A percentile compares a stretch with the other conserved stretches of the same genome.
Conservation (phyloP, 2,113 vertebrate species). For the Empidonax traillii region DNA sequence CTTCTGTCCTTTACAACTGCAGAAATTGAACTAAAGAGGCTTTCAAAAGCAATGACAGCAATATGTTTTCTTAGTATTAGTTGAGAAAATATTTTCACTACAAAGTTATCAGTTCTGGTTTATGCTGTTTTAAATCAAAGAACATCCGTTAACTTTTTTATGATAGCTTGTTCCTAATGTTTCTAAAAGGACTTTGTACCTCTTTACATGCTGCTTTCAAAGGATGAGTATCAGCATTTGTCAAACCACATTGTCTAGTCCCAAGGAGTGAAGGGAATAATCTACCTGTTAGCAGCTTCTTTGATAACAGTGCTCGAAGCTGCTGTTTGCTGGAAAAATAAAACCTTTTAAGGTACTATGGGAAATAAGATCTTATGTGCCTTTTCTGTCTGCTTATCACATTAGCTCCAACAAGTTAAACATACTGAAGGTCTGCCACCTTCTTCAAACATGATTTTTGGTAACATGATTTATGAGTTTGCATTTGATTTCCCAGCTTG, state of each 20-base stretch:
- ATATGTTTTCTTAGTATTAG: background rate
- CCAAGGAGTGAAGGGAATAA: background rate
- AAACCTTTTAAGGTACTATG: background rate
- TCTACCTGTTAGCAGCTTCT: background rate
- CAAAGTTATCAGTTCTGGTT: background rate
- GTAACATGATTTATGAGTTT: background rate
- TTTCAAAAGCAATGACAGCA: background rate
- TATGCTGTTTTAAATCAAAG: background rate
- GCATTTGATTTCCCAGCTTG: background rate
- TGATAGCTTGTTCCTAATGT: background rate
- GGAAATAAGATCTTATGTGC: background rate
- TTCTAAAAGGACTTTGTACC: background rate
- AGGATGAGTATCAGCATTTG: background rate
- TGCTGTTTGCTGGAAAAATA: background rate
- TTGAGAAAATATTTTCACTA: background rate
- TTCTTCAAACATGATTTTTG: background rate
- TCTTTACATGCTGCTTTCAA: background rate
- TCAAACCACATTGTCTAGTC: background rate
- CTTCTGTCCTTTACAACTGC: background rate
- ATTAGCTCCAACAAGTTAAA: background rate
- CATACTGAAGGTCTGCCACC: background rate
- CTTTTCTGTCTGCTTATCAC: background rate
- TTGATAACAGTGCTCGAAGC: background rate
- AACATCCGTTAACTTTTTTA: background rate
- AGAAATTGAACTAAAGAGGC: background rate